phyloP scores from a whole-genome alignment of 2,888 invertebrate genomes.

The Galerucella calmariensis region DNA sequence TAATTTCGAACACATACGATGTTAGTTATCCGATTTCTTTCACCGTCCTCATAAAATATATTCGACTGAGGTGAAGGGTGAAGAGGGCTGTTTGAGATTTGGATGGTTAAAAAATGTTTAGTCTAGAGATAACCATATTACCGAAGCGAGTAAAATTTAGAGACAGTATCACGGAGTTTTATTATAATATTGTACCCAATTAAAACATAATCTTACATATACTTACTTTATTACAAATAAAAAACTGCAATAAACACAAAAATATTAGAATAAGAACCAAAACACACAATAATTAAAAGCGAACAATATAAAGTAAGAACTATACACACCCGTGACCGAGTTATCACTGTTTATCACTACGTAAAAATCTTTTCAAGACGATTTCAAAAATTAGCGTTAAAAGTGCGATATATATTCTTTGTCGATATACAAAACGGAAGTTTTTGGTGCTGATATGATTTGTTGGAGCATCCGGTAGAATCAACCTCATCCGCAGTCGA shows the following conservation, averaged over 20 bases:
- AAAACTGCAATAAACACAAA: not conserved
- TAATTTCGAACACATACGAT: no score
- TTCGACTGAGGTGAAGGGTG: no score
- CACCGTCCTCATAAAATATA: no score
- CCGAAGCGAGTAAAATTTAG: no score
- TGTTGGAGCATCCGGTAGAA: conserved; percentile 34
- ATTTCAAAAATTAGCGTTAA: not conserved
- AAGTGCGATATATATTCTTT: not conserved
- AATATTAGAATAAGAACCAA: not conserved
- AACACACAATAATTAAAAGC: not conserved
- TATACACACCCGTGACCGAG: not conserved
- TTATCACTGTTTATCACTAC: not conserved
- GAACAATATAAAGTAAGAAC: not conserved
- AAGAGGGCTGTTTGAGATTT: no score
- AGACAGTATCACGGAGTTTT: no score
- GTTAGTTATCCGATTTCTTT: no score
- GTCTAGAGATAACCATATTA: no score
- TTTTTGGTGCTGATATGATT: conserved; percentile 40
- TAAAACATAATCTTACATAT: no score
- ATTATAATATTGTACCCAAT: no score
- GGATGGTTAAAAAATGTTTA: no score
- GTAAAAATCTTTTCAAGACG: not conserved
- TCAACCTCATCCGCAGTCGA: conserved; percentile 47
- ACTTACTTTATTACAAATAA: no score
- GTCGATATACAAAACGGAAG: conserved; percentile 35